Evolutionary conservation across 2,888 invertebrate genomes (phyloP).

Genomic region (Polylopha cassiicola): DNA sequence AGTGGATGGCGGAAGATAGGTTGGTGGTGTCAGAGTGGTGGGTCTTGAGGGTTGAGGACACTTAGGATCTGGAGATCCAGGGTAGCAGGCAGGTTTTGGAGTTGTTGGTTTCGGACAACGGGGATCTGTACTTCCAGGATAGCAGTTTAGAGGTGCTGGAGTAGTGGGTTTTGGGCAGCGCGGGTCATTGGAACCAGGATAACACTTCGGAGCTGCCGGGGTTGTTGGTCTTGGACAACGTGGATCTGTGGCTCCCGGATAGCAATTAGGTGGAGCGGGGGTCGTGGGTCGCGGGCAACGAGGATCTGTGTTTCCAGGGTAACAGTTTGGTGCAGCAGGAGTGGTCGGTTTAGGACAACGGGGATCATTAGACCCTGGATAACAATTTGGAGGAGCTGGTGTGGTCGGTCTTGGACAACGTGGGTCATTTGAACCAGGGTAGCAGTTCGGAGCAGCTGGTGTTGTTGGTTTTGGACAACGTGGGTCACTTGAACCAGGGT

Average conservation of each 20-base stretch:
- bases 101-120: conserved; percentile 33
- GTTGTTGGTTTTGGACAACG: conserved; percentile 28
- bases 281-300: conserved; percentile 31
- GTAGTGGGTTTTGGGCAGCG: conserved; percentile 39
- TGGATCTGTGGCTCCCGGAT: conserved; percentile 34
- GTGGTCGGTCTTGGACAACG: conserved; percentile 35
- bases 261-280: conserved; percentile 33
- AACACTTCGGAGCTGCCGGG: conserved; percentile 20
- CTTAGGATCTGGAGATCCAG: too few relatives aligned
- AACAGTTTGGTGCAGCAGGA: conserved; percentile 30
- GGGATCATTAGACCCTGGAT: conserved; percentile 32
- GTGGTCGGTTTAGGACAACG: conserved; percentile 31
- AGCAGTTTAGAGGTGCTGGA: conserved; percentile 26
- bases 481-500: conserved; percentile 42
- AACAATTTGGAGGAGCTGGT: conserved; percentile 30
- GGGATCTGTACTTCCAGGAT: conserved; percentile 32
- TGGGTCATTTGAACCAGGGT: conserved; percentile 48
- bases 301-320: conserved; percentile 45
- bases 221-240: conserved; percentile 24
- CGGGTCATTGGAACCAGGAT: conserved; percentile 31
- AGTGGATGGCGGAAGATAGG: conserved; percentile 25
- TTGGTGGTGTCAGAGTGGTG: too few relatives aligned
- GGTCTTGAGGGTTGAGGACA: too few relatives aligned
- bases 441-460: conserved; percentile 33
- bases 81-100: conserved; percentile 29